A percentile compares a stretch with the other conserved stretches of the same genome.
Conservation (phyloP, 2,888 invertebrate genomes). For the Osmoderma eremita region DNA sequence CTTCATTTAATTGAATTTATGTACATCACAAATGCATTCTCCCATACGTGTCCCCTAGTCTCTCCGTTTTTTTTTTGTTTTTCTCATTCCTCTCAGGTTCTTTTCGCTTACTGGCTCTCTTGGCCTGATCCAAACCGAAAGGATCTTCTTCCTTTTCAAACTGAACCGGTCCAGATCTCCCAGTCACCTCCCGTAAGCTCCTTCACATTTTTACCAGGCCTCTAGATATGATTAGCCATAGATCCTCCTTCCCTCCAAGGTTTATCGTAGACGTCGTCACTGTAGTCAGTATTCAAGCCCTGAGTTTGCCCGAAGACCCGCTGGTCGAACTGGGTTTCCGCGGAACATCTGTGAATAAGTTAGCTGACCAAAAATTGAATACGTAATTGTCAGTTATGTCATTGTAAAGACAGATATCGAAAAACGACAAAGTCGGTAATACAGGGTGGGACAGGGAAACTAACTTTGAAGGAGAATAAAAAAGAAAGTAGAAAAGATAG, state of each 20-base stretch:
- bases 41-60: too few species aligned
- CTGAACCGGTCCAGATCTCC: conserved; percentile 93
- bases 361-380: too few species aligned
- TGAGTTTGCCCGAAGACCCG: conserved; percentile 93
- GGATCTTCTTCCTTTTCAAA: conserved; percentile 94
- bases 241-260: conserved; percentile 94
- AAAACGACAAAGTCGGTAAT: too few species aligned
- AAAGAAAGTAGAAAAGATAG: too few species aligned
- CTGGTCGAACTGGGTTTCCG: conserved; percentile 93
- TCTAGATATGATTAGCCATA: conserved; percentile 88
- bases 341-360: too few species aligned
- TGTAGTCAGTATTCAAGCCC: conserved; percentile 85
- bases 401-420: too few species aligned
- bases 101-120: conserved; percentile 78
- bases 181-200: conserved; percentile 93
- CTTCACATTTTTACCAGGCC: conserved; percentile 87
- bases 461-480: too few species aligned
- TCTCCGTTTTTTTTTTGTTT: conserved; percentile 63
- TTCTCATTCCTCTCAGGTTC: conserved; percentile 66
- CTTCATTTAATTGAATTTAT: too few species aligned
- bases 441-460: too few species aligned
- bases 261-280: conserved; percentile 98
- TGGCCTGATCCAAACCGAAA: conserved; percentile 97
- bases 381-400: too few species aligned
- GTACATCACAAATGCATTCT: too few species aligned